Evolutionary conservation across 2,888 invertebrate genomes (phyloP).

Genomic region (Apoda limacodes): DNA sequence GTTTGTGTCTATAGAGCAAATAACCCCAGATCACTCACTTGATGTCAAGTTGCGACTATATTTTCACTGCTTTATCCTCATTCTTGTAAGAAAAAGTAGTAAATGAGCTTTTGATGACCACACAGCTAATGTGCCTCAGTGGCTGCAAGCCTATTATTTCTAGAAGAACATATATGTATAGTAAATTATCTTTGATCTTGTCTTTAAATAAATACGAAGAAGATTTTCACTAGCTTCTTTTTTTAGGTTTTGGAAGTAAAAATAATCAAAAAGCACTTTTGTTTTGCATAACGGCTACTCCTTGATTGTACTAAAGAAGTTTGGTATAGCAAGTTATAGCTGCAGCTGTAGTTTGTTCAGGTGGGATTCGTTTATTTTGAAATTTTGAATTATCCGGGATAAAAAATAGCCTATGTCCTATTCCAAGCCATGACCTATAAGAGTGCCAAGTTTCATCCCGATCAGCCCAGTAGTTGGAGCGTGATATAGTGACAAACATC

Average conservation of each 20-base stretch:
- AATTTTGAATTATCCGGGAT: too few relatives aligned
- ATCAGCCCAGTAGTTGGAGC: too few relatives aligned
- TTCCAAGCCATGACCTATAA: too few relatives aligned
- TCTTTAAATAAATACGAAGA: slow-evolving; percentile 8
- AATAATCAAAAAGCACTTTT: not conserved
- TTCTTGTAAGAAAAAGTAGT: slow-evolving; percentile 21
- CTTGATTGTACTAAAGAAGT: too few relatives aligned
- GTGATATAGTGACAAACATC: too few relatives aligned
- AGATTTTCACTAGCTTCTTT: slow-evolving; percentile 4
- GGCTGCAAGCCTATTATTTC: slow-evolving; percentile 3
- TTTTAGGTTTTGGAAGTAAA: not conserved
- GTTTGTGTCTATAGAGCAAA: slow-evolving; percentile 8
- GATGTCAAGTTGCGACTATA: slow-evolving; percentile 4
- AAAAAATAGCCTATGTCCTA: too few relatives aligned
- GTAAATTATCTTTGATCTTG: slow-evolving; percentile 5
- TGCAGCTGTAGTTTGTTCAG: too few relatives aligned
- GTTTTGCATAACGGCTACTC: not conserved
- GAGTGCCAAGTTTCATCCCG: too few relatives aligned
- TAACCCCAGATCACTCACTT: slow-evolving; percentile 10
- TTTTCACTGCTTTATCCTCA: not conserved
- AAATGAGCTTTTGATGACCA: slow-evolving; percentile 38
- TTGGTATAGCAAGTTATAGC: too few relatives aligned
- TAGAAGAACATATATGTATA: not conserved
- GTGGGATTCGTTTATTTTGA: not conserved
- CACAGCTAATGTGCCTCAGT: slow-evolving; percentile 21